Evolutionary conservation across 2,888 invertebrate genomes (phyloP), one percentile per base, ranked within the genome.

Genomic region (Tetragonula carbonaria): DNA sequence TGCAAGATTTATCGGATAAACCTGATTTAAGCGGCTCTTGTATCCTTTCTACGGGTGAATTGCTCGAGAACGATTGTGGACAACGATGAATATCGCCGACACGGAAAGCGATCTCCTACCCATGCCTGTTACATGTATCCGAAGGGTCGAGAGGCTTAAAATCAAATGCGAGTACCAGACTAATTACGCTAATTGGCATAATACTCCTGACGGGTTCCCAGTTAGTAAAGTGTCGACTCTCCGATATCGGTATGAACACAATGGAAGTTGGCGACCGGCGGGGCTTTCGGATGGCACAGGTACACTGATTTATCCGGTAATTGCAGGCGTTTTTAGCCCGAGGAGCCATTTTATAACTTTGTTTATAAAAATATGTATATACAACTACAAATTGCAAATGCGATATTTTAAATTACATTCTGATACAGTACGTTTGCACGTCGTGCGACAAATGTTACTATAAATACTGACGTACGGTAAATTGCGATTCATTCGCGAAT

Each of bases 141-240:
- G 85, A 74, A 85, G 78, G 80, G 80, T 85, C 86, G 87, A 84
- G 85, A 84, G 84, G 90, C 84, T 89, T 90, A 86, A 86, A 90
- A 90, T 90, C 88, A 89, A 90, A 89, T 84, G 87, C 78, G 84
- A 78, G 76, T 85, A 78, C 88, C 85, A 74, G 88, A 90, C 90
- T 91, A 92, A 92, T 92, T 92, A 91, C 87, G 90, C 88, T 92
- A 92, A 92, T 92, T 92, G 92, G 91, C 88, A 90, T 92, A 92
- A 92, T 92, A 91, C 91, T 90, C 90, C 87, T 87, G 84, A 86
- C 87, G 85, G 86, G 87, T 87, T 89, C 82, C 78, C 86, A 87
- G 90, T 89, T 89, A 86, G 87, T 78, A 78, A 82, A 87, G 81
- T 82, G 85, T 85, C 76, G 81, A 83, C 82, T 73, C 78, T 67